Conservation (phyloP, 1,140 invertebrate genomes). For the Adoxophyes honmai region DNA sequence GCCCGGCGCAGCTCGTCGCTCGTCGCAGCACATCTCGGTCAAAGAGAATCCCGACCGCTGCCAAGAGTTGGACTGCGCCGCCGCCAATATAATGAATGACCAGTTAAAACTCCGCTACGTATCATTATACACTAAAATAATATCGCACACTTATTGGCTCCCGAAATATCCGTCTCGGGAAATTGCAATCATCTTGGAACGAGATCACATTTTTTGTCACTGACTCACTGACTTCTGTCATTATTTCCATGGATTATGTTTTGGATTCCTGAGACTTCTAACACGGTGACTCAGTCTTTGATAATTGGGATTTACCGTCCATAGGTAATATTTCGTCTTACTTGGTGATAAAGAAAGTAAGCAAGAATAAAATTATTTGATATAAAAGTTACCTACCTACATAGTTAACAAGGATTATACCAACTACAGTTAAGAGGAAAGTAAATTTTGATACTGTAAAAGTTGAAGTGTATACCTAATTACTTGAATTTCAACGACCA, state of each 20-base stretch:
- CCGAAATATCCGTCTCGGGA: constrained; percentile 6
- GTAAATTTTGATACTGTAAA: too few species aligned
- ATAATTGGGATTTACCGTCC: not conserved
- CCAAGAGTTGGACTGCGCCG: constrained; percentile 5
- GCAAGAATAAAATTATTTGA: too few species aligned
- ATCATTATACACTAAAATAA: constrained; percentile 5
- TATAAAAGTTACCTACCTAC: too few species aligned
- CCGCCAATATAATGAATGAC: constrained; percentile 7
- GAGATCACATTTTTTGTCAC: not conserved
- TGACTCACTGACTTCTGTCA: not conserved
- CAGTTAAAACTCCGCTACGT: constrained; percentile 4
- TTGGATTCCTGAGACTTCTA: not conserved
- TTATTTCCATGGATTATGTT: not conserved
- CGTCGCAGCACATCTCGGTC: constrained; percentile 8
- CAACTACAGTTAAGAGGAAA: too few species aligned
- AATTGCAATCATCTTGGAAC: constrained; percentile 6
- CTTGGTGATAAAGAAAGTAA: too few species aligned
- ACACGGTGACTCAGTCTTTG: not conserved
- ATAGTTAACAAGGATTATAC: too few species aligned
- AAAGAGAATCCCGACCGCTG: constrained; percentile 6
- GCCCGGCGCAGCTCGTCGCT: not conserved
- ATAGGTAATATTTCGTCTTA: too few species aligned
- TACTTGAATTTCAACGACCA: too few species aligned
- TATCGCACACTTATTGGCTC: not conserved
- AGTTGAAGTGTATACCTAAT: too few species aligned